phyloP scores from a whole-genome alignment of 2,888 invertebrate species.

The Muscina levida region DNA sequence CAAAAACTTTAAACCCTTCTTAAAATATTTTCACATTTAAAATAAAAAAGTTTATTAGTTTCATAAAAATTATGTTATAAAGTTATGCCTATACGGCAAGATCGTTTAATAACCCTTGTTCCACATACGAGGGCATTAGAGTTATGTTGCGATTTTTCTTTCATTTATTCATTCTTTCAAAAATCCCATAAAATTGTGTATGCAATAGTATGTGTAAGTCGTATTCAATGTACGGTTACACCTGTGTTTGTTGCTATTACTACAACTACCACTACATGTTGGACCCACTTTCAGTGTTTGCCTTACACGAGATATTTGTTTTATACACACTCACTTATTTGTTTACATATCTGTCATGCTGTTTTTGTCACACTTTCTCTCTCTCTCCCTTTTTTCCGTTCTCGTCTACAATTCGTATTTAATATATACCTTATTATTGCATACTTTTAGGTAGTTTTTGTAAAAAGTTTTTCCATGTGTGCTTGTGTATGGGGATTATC shows the following conservation, averaged over 20 bases:
- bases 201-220: neutral
- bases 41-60: too few relatives aligned
- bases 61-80: too few relatives aligned
- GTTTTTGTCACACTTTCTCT: neutral
- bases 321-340: neutral
- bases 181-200: slow-evolving; percentile 32
- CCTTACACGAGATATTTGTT: neutral
- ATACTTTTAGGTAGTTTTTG: slow-evolving; percentile 46
- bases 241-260: slow-evolving; percentile 34
- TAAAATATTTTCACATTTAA: too few relatives aligned
- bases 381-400: neutral
- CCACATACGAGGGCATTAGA: slow-evolving; percentile 33
- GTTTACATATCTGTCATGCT: neutral
- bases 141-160: neutral
- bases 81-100: slow-evolving; percentile 24
- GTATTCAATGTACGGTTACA: neutral
- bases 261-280: slow-evolving; percentile 2
- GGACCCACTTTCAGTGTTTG: slow-evolving; percentile 11
- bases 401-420: slow-evolving; percentile 10
- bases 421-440: slow-evolving; percentile 34
- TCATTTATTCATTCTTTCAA: too few relatives aligned
- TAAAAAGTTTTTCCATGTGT: slow-evolving; percentile 15
- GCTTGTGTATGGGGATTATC: too few relatives aligned
- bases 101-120: slow-evolving; percentile 59
- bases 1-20: too few relatives aligned